Base-by-base conservation (phyloP, 2,113 vertebrate genomes). In the Amphilophus citrinellus region DNA sequence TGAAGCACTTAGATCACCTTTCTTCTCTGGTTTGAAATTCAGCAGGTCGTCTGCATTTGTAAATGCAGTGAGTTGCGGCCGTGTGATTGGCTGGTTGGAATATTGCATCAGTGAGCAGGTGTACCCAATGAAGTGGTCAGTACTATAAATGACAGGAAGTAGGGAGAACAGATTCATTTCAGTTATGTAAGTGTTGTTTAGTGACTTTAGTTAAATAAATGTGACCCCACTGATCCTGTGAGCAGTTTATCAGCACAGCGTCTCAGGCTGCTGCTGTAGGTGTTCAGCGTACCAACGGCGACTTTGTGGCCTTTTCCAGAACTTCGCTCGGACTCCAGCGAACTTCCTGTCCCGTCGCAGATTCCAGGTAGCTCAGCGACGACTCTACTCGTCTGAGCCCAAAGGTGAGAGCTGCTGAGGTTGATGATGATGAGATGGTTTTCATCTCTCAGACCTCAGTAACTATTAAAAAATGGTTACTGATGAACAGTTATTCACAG, bases 401-500 rank as follows among this genome's bases (percentile, higher is more conserved):
- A 95, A 94, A 96, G 96, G 96, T 96, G 87, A 90, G 82, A 30
- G 3, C n/a, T 47, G 60, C 5, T 79, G 47, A 5, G 11, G 3
- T 35, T 18, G 15, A 14, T 5, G 42, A 44, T 44, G 42, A 44
- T 17, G 47, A 50, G 14, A 7, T 13, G 32, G 37, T n/a, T 63
- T n/a, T 57, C 20, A 57, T 57, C 20, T 39, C 20, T 65, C 11
- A 39, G n/a, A 14, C 1, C 13, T 37, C 61, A 63, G 20, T 7
- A 7, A 39, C 10, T 63, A 3, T n/a, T 35, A 35, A 20, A 20
- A 62, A 20, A 2, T 37, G 20, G 3, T 63, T n/a, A 63, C n/a
- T 63, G 10, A 20, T 17, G 6, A 35, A n/a, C 35, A 5, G 10
- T 6, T 61, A 61, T 61, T 22, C 60, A 61, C 18, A 27, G 17